Evolutionary conservation across 2,113 vertebrate genomes (phyloP).

Genomic region (Heterochromis multidens): DNA sequence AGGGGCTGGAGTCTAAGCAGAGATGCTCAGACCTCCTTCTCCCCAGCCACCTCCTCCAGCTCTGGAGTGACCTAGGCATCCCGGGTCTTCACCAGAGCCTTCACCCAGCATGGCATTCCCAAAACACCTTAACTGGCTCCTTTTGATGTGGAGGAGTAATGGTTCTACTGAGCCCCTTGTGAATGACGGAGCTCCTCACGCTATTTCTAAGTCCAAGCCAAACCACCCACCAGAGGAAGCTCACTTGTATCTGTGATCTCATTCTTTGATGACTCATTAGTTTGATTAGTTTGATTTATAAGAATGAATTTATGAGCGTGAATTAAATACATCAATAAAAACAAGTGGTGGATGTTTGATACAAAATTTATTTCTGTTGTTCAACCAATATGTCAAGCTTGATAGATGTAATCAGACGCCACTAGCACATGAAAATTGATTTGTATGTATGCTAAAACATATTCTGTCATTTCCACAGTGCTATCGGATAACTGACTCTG

Average conservation of each 20-base stretch:
- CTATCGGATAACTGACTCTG: conserved; percentile 62
- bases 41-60: too few relatives aligned
- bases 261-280: background rate
- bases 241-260: background rate
- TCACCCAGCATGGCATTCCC: background rate
- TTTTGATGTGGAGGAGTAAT: background rate
- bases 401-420: background rate
- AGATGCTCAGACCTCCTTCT: too few relatives aligned
- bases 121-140: background rate
- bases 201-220: too few relatives aligned
- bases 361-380: background rate
- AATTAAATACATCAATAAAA: background rate
- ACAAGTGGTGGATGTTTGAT: background rate
- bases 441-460: conserved; percentile 56
- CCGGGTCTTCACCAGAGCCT: too few relatives aligned
- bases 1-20: background rate
- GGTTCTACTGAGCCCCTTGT: background rate
- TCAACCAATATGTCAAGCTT: background rate
- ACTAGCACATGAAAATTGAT: conserved; percentile 25
- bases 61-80: too few relatives aligned
- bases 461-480: conserved; percentile 68
- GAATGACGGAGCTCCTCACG: background rate
- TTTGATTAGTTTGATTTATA: too few relatives aligned
- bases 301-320: background rate
- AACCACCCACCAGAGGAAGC: background rate